Base-by-base conservation (phyloP, 2,888 invertebrate genomes). In the Gibbula magus region DNA sequence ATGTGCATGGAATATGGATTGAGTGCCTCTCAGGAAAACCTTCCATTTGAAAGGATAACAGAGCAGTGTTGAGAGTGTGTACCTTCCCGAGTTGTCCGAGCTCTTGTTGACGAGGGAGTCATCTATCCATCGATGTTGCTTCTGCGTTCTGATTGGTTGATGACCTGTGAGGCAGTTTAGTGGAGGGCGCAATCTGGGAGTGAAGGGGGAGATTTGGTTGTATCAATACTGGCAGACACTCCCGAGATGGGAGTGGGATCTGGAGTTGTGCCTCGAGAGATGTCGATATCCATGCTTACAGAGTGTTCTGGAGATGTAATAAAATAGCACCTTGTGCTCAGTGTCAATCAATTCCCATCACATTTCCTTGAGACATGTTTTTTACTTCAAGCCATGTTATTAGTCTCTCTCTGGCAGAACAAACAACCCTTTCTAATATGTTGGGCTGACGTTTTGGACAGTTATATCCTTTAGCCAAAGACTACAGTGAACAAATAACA, bases 1-100 rank as follows among this genome's bases (percentile, higher is more conserved):
- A 61, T 61, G 61, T 61, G 61, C 29, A 61, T 61, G 61, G 13
- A 61, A 61, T 61, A 61, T 61, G 61, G 61, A 61, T 61, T n/a
- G 7, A 16, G 16, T 20, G 61, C 61, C 61, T 61, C 61, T 25
- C 22, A 61, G 61, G 61, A 61, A 61, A 61, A 61, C 61, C 29
- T 18, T 29, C 16, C 61, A 61, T 61, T 61, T 61, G 61, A n/a
- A 61, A 61, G 61, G 61, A 61, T 25, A 61, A 61, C 61, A 61
- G 13, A 29, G 61, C 29, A 61, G 61, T 61, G 61, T 61, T 25
- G 61, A 61, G 61, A n/a, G 16, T 61, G 25, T 61, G 22, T 61
- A 29, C 61, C 25, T 61, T 25, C 61, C 61, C 29, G 25, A 25
- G 29, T 10, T 16, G 61, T 29, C 61, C 25, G 61, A 61, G 29